A percentile compares a stretch with the other conserved stretches of the same genome.
These are phyloP conservation scores for Platygyra sinensis DNA, from an alignment of 64 coral and sea anemone species.

Conservation along the genomic window DNA sequence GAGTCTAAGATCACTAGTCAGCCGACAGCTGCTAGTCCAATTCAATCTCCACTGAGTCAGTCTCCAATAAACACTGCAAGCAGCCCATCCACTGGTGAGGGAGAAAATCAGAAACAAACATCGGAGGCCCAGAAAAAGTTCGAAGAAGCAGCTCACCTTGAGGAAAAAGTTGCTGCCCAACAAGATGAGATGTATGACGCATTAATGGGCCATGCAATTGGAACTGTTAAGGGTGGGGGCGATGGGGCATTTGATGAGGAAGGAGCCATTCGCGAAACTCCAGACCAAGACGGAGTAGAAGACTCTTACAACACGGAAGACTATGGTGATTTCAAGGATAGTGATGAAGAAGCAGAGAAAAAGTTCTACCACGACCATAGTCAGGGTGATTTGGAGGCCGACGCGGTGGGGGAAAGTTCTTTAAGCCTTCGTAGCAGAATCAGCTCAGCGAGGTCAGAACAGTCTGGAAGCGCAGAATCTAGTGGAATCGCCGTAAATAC, in stretches of 20 bases:
- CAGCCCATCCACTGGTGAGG: not conserved
- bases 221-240: constrained; percentile 25
- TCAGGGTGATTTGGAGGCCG: constrained; percentile 18
- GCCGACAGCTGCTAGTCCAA: not conserved
- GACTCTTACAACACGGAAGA: constrained; percentile 58
- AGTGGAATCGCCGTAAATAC: not conserved
- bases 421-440: constrained; percentile 31
- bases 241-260: constrained; percentile 59
- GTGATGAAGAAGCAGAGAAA: constrained; percentile 72
- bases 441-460: not conserved
- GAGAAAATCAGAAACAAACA: constrained; percentile 9
- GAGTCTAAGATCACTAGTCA: not conserved
- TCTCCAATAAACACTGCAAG: not conserved
- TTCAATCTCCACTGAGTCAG: constrained; percentile 3
- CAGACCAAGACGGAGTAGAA: constrained; percentile 20
- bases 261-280: constrained; percentile 38
- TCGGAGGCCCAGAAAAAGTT: constrained; percentile 57
- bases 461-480: not conserved
- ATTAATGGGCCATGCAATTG: constrained; percentile 54
- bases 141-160: constrained; percentile 87
- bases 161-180: constrained; percentile 88
- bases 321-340: constrained; percentile 93
- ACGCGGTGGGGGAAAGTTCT: not conserved
- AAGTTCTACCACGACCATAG: constrained; percentile 41
- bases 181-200: constrained; percentile 88